phyloP scores from a whole-genome alignment of 1,140 invertebrate species.

The Atta texana region DNA sequence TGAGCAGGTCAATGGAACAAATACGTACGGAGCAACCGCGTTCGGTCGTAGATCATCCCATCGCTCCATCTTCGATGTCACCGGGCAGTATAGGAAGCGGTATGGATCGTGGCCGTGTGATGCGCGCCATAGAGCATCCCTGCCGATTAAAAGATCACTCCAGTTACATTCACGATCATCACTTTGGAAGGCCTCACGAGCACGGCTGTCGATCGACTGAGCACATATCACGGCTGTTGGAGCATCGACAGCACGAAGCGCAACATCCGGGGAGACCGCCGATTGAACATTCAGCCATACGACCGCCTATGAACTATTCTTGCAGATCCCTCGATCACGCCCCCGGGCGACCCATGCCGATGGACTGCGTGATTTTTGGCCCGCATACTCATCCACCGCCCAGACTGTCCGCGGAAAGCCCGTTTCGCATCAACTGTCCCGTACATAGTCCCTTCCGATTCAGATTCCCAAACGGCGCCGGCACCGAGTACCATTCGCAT shows the following conservation, averaged over 20 bases:
- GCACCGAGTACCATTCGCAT: slow-evolving; percentile 86
- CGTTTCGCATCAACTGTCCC: slow-evolving; percentile 87
- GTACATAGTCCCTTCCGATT: slow-evolving; percentile 89
- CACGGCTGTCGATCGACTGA: slow-evolving; percentile 83
- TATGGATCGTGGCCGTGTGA: slow-evolving; percentile 74
- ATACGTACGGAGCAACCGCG: slow-evolving; percentile 80
- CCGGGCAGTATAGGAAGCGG: slow-evolving; percentile 59
- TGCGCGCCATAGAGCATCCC: slow-evolving; percentile 81
- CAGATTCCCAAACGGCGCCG: slow-evolving; percentile 87
- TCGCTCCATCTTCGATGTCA: slow-evolving; percentile 62
- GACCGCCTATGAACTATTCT: slow-evolving; percentile 81
- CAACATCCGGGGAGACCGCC: slow-evolving; percentile 73
- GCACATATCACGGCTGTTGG: slow-evolving; percentile 80
- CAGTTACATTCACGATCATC: slow-evolving; percentile 81
- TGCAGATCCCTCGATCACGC: slow-evolving; percentile 84
- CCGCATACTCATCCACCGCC: slow-evolving; percentile 81
- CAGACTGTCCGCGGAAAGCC: slow-evolving; percentile 79
- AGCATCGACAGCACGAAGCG: slow-evolving; percentile 78
- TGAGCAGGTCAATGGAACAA: slow-evolving; percentile 72
- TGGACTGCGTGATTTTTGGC: slow-evolving; percentile 84
- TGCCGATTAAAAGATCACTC: slow-evolving; percentile 83
- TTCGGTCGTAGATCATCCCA: slow-evolving; percentile 62
- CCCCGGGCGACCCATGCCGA: slow-evolving; percentile 80
- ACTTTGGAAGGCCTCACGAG: slow-evolving; percentile 78
- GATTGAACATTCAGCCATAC: slow-evolving; percentile 72